Evolutionary conservation across 2,888 invertebrate species (phyloP).

Genomic region (Linnaemya vulpina): DNA sequence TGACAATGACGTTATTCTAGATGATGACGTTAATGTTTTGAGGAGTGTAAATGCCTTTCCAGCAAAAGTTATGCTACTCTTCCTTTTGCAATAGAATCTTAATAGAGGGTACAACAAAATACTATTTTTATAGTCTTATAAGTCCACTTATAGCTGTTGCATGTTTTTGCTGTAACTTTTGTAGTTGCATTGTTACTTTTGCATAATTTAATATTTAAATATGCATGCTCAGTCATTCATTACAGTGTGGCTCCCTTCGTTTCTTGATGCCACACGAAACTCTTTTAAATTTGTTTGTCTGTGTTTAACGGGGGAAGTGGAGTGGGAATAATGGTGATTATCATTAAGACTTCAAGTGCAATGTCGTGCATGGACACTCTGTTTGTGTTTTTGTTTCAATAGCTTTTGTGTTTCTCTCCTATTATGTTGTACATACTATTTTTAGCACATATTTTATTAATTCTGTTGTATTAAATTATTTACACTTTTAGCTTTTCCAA

Average conservation of each 20-base stretch:
- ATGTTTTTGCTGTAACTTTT: slow-evolving; percentile 9
- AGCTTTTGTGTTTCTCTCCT: slow-evolving; percentile 20
- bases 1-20: slow-evolving; percentile 20
- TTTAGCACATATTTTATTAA: slow-evolving; percentile 22
- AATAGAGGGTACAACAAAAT: slow-evolving; percentile 12
- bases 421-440: slow-evolving; percentile 33
- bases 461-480: slow-evolving; percentile 5
- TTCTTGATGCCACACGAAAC: slow-evolving; percentile 2
- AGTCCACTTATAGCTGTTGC: slow-evolving; percentile 18
- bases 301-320: neutral
- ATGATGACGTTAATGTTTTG: slow-evolving; percentile 44
- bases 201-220: slow-evolving; percentile 62
- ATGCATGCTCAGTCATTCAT: slow-evolving; percentile 53
- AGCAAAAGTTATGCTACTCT: neutral
- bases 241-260: slow-evolving; percentile 30
- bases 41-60: slow-evolving; percentile 15
- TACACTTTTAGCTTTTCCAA: slow-evolving; percentile 40
- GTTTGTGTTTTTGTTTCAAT: slow-evolving; percentile 28
- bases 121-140: slow-evolving; percentile 26
- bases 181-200: slow-evolving; percentile 47
- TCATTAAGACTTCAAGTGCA: slow-evolving; percentile 57
- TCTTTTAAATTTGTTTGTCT: neutral
- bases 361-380: slow-evolving; percentile 34
- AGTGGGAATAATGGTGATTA: slow-evolving; percentile 23
- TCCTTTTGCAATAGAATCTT: slow-evolving; percentile 2